These are phyloP conservation scores for Polypedilum pembai DNA, from an alignment of 1,140 invertebrate genomes.

Conservation along the genomic window DNA sequence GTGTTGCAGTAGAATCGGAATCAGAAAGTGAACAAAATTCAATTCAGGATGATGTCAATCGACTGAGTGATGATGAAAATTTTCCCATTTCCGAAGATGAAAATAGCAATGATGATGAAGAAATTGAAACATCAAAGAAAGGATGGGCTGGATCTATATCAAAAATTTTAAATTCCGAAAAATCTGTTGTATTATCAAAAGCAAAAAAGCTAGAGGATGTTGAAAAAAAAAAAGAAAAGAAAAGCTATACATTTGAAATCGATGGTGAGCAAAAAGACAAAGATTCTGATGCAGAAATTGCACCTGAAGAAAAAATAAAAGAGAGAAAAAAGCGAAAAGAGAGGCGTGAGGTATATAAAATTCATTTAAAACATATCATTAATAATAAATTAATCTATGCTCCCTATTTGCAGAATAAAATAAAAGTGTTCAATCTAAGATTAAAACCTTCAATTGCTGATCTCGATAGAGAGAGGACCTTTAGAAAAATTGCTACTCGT, in stretches of 20 bases:
- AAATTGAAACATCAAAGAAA: conserved; percentile 41
- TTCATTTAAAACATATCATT: not conserved
- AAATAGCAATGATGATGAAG: conserved; percentile 25
- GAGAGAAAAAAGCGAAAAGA: conserved; percentile 37
- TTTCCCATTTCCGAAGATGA: conserved; percentile 27
- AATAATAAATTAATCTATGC: conserved; percentile 30
- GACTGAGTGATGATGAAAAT: conserved; percentile 14
- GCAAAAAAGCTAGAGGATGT: conserved; percentile 60
- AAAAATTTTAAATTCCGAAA: conserved; percentile 66
- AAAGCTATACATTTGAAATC: conserved; percentile 47
- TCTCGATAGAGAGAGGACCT: conserved; percentile 61
- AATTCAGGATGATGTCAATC: conserved; percentile 15
- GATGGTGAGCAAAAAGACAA: conserved; percentile 41
- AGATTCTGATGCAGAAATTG: conserved; percentile 44
- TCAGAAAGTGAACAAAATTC: conserved; percentile 1
- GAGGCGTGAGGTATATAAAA: conserved; percentile 28
- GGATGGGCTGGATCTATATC: conserved; percentile 64
- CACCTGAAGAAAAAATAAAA: conserved; percentile 39
- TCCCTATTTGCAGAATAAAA: conserved; percentile 49
- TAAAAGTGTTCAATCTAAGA: conserved; percentile 56
- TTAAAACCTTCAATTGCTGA: conserved; percentile 65
- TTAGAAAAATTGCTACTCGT: conserved; percentile 79
- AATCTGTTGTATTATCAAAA: conserved; percentile 62
- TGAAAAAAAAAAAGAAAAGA: conserved; percentile 44
- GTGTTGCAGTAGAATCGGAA: not conserved